Base-by-base conservation (phyloP, 2,888 invertebrate genomes). In the Abrostola triplasia region DNA sequence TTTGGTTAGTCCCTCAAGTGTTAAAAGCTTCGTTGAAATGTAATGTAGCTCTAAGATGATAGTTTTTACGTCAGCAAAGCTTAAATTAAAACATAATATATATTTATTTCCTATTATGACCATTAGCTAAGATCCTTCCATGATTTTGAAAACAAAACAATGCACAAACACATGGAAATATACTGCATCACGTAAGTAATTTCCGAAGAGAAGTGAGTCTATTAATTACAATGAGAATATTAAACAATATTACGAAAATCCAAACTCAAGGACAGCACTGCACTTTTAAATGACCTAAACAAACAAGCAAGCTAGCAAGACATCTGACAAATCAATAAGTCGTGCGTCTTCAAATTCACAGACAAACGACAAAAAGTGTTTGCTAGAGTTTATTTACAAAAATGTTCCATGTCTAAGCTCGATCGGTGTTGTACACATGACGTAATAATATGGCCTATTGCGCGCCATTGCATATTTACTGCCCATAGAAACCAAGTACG, bases 391-490 rank as follows among this genome's bases (percentile, higher is more conserved):
- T 71, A 80, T 80, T 73, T 77, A 69, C 56, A 59, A 51, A 59
- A 51, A 78, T 62, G 64, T 69, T 47, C 44, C 8, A 59, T 61
- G 53, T 57, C 59, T 64, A 61, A 60, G 64, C 50, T 63, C 55
- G 67, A 74, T 68, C 56, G 72, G 73, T 66, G 71, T 72, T 79
- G 74, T 72, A 77, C 70, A 77, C 64, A 88, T 92, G 92, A 92
- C 91, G 92, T 90, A 90, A 92, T 84, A 64, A 92, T 84, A 64
- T 78, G 63, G 83, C 84, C 83, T 88, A 90, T 88, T 88, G 88
- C 89, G 90, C 85, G 83, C 83, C 77, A 71, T 75, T 87, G 88
- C 87, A 88, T 88, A 89, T 88, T 88, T 87, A 84, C 84, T 84
- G 84, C 66, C 82, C 81, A 85, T 85, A 87, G 87, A 86, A 81